Percentiles rank a stretch among this genome's conserved stretches.
Conservation (phyloP, 2,797 vertebrate genomes). For the Mus spretus region DNA sequence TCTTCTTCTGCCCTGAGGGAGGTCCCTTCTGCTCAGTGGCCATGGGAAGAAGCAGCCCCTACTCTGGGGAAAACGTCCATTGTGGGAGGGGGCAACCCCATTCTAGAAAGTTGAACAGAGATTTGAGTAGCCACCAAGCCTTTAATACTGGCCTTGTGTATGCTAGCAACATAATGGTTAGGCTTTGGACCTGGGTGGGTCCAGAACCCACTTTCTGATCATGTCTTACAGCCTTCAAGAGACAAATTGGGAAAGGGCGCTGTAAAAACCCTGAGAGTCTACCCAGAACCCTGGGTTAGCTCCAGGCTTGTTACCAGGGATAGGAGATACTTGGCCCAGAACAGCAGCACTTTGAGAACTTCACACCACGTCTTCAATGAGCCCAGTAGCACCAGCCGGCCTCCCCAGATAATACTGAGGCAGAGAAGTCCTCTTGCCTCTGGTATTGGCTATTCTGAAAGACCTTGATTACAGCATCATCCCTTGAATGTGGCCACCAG, state of each 20-base stretch:
- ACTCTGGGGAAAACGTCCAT: no score
- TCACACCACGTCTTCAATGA: not conserved
- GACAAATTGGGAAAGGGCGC: not conserved
- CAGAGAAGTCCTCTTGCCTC: not conserved
- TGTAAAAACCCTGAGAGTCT: not conserved
- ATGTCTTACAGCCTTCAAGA: not conserved
- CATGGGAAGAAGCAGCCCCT: not conserved
- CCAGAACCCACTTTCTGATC: not conserved
- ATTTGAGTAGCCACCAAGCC: fast-evolving
- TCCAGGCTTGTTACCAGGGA: not conserved
- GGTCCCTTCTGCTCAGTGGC: not conserved
- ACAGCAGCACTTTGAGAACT: not conserved
- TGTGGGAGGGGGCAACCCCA: not conserved
- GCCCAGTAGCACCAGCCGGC: not conserved
- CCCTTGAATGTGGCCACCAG: not conserved
- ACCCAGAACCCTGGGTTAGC: not conserved
- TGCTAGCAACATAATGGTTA: not conserved
- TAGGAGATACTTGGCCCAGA: not conserved
- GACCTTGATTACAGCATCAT: not conserved
- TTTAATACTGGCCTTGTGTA: not conserved
- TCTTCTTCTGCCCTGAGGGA: not conserved
- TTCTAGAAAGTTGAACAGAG: not conserved
- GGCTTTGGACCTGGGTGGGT: not conserved
- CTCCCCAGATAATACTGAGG: no score
- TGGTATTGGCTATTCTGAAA: not conserved